Conservation (phyloP, 1,140 invertebrate species). For the Nasonia giraulti region DNA sequence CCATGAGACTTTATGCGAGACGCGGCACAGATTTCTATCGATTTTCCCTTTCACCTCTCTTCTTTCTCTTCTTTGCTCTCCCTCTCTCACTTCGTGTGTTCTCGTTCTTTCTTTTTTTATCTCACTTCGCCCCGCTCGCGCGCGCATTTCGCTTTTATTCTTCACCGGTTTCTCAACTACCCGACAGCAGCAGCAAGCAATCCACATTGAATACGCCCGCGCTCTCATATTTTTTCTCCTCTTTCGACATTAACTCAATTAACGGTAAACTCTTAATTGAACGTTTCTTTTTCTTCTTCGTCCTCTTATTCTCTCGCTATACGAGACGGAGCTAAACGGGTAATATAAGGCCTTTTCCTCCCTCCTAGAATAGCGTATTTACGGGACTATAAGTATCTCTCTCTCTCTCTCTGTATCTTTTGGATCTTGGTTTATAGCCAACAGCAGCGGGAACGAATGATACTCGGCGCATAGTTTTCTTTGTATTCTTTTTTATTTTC, state of each 20-base stretch:
- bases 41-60: constrained; percentile 22
- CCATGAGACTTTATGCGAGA: constrained; percentile 40
- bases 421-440: constrained; percentile 7
- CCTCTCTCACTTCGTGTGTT: background rate
- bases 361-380: background rate
- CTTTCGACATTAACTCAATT: constrained; percentile 47
- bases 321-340: background rate
- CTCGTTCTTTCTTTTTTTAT: constrained; percentile 36
- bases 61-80: background rate
- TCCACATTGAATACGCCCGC: constrained; percentile 37
- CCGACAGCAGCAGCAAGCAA: constrained; percentile 2
- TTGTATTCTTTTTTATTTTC: background rate
- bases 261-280: constrained; percentile 43
- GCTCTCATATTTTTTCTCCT: background rate
- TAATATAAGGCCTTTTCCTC: constrained; percentile 10
- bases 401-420: background rate
- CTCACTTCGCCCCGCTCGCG: background rate
- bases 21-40: constrained; percentile 46
- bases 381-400: background rate
- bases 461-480: background rate
- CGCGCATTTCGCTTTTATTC: constrained; percentile 43
- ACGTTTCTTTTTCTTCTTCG: constrained; percentile 14
- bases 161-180: constrained; percentile 17
- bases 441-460: background rate
- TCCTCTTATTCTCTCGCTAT: background rate